Evolutionary conservation across 2,797 vertebrate species (phyloP), one percentile per base, ranked within the genome.

Genomic region (Phataginus tricuspis): DNA sequence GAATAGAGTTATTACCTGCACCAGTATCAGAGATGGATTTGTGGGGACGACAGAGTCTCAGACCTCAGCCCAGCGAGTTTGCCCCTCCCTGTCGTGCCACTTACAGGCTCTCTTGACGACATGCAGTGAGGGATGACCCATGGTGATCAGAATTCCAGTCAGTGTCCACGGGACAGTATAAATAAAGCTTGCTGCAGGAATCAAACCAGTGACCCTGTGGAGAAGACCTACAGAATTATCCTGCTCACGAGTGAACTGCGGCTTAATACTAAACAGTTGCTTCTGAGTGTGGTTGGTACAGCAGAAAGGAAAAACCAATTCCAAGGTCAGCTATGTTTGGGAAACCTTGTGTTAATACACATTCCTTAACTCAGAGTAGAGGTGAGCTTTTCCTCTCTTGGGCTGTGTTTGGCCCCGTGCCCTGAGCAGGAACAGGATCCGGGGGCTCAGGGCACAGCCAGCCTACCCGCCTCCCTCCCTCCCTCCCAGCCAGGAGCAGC

Each of bases 101-200:
- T 2, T 19, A 6, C 42, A 37, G 8, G 61, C n/a, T 21, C 57
- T 42, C 57, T 27, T 8, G 49, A 25, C 15, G 68, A 85, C 11
- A 8, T 4, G 31, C 5, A 18, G 10, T 29, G 45, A 75, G 53
- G 39, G 34, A 34, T 25, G 21, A 18, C 68, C 1, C 7, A 2
- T 1, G 15, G 61, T 18, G 37, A 51, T 31, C 6, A 63, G 5
- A 23, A 25, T 49, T 49, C 34, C 37, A 18, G 16, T 5, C 9
- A 51, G 18, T 27, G 18, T 61, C 29, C 6, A 2, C 2, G 0
- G 9, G 31, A 51, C 0, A 3, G 34, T 8, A 31, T 16, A 0
- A 14, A 31, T 16, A 0, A 18, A 8, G 45, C 27, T 45, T 7
- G 39, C 39, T 13, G 9, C 15, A 5, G 75, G 45, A 51, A 31